Conservation (phyloP, 2,888 invertebrate genomes). For the Drosophila conformis region DNA sequence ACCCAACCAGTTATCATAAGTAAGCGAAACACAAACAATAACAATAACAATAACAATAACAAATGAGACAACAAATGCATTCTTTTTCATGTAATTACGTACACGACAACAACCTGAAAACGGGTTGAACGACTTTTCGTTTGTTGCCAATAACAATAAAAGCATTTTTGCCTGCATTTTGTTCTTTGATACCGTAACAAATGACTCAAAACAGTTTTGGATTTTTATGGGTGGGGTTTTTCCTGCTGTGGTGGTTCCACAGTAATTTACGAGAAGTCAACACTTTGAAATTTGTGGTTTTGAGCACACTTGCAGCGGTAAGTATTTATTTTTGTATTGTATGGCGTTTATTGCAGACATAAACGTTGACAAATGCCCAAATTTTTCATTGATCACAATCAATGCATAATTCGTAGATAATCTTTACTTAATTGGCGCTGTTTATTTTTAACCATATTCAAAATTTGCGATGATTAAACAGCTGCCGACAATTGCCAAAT, state of each 20-base stretch:
- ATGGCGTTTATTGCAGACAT: neutral
- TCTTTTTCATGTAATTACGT: conserved; percentile 50
- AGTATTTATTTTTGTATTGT: neutral
- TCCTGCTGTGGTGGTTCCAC: neutral
- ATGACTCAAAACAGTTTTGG: conserved; percentile 35
- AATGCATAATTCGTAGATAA: neutral
- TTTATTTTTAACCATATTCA: conserved; percentile 8
- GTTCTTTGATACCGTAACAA: conserved; percentile 41
- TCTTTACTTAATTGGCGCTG: conserved; percentile 14
- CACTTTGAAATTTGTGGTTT: neutral
- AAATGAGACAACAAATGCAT: conserved; percentile 43
- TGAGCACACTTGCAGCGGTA: conserved; percentile 19
- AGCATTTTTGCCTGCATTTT: conserved; percentile 44
- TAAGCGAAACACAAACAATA: conserved; percentile 10
- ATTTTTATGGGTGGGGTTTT: conserved; percentile 36
- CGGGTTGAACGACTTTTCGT: conserved; percentile 72
- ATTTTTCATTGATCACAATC: neutral
- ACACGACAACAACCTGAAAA: conserved; percentile 49
- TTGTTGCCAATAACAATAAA: conserved; percentile 25
- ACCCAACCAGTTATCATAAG: conserved; percentile 37
- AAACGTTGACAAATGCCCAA: neutral
- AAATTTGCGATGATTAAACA: conserved; percentile 12
- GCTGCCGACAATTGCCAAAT: conserved; percentile 23
- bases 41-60: conserved; percentile 22
- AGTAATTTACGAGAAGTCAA: neutral